Conservation (phyloP, 2,797 vertebrate genomes). For the Centroberyx gerrardi region DNA sequence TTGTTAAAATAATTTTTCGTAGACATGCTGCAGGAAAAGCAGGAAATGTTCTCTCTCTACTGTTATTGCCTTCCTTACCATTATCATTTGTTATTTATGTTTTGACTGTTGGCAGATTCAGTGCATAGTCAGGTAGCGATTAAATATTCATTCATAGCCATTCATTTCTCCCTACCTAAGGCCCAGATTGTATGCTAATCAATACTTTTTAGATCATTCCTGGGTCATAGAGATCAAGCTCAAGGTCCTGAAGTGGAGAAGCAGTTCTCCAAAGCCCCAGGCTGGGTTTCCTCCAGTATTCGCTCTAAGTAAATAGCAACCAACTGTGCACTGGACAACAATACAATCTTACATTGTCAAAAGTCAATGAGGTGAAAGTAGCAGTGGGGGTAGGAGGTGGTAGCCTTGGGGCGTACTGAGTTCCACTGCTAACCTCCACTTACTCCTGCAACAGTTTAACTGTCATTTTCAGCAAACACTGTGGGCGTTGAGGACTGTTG, state of each 20-base stretch:
- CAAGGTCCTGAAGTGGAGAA: conserved; percentile 18
- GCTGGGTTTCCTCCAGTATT: conserved; percentile 12
- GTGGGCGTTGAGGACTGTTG: too few relatives aligned
- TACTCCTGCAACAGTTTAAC: neutral
- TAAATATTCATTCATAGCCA: neutral
- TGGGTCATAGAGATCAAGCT: neutral
- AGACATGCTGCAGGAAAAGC: too few relatives aligned
- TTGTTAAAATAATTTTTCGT: too few relatives aligned
- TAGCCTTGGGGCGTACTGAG: conserved; percentile 27
- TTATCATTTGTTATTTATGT: too few relatives aligned
- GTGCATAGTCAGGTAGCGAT: neutral
- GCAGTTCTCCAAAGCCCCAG: neutral
- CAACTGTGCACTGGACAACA: conserved; percentile 6
- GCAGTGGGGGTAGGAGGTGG: too few relatives aligned
- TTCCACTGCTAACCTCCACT: neutral
- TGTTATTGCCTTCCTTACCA: too few relatives aligned
- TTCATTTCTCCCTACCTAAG: neutral
- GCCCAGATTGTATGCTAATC: conserved; percentile 13
- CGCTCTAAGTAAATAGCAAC: conserved; percentile 39
- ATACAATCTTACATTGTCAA: conserved; percentile 11
- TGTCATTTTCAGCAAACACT: neutral
- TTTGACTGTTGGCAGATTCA: too few relatives aligned
- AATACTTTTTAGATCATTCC: conserved; percentile 5
- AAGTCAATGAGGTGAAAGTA: conserved; percentile 24
- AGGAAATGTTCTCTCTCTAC: too few relatives aligned